Evolutionary conservation across 2,888 invertebrate genomes (phyloP), one percentile per base, ranked within the genome.

Genomic region (Bembecia ichneumoniformis): DNA sequence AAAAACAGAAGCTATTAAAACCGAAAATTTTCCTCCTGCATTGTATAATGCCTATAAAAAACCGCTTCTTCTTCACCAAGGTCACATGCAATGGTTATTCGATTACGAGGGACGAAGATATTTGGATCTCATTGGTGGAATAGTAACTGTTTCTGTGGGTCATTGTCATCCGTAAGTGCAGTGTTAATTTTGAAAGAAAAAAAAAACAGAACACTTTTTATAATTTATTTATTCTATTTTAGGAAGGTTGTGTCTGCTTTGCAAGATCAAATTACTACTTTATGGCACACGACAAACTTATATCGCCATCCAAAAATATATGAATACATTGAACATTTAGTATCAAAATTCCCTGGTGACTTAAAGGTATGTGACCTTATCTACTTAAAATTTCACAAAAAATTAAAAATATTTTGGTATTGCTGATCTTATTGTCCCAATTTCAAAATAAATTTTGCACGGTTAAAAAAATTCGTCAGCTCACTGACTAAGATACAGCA

Each of bases 81-180:
- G 96, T 0, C 89, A 93, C 66, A 96, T 94, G 91, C 98, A 98
- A 77, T 98, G 95, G 94, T 77, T 98, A 3, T 98, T 91, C 77
- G 98, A 98, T 76, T 90, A 94, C 56, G 89, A 91, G 49, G 97
- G 97, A 3, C 91, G 89, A 56, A 89, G 96, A 62, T 99, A 98
- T 77, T 88, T 99, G 57, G 99, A 99, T 76, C 91, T 99, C 88
- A 96, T 97, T 71, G 98, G 93, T 3, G 99, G 99, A 5, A 98
- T 99, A 61, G 98, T 97, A 13, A 99, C 99, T 0, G 96, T 99
- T 40, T 97, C 97, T 49, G 97, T 98, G 2, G 98, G 98, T 16
- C 99, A 99, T 76, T 97, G 96, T 71, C 99, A 99, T 87, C 98
- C 98, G 96, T 97, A 88, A 92, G 94, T 90, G 15, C 34, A 28